Base-by-base conservation (phyloP, 2,888 invertebrate species). In the Cataglyphis altisquamis region DNA sequence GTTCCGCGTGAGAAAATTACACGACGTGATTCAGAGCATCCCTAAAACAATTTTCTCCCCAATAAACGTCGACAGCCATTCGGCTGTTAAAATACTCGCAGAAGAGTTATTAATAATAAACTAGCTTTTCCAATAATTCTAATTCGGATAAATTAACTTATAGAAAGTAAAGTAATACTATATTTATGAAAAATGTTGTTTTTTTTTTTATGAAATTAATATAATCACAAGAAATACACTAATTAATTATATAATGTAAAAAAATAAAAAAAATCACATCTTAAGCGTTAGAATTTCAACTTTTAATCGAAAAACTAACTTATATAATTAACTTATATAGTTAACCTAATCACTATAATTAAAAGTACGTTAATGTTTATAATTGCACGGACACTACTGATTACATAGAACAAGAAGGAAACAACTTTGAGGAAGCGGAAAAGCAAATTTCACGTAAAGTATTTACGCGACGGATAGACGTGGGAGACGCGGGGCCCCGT, bases 401-500 rank as follows among this genome's bases (percentile, higher is more conserved):
- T 66, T 39, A 77, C 29, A 41, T 55, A 29, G 68, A 77, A 48
- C 36, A 52, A 57, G 29, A n/a, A 36, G 70, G 12, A 36, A 78
- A 62, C 9, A 32, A 70, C 36, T 45, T 10, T 39, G 29, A 36
- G 12, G 45, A 78, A 67, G 55, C 39, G 15, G 67, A 68, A 60
- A 70, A 70, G 70, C 32, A 70, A 78, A 70, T 48, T 78, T 78
- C 70, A 12, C 55, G 66, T 52, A 60, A 78, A 78, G 78, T 78
- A 78, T 78, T 78, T 70, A 70, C 60, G 18, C 32, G 45, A 68
- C 21, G 39, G 48, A 67, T 41, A 68, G 57, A 70, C 21, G 70
- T 18, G 41, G 60, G 48, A 55, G 82, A 64, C 63, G 74, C 21
- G 57, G 57, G 39, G 64, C 55, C 52, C 52, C 57, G 72, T 80